phyloP scores from a whole-genome alignment of 2,113 vertebrate species.

The Atractosteus spatula region DNA sequence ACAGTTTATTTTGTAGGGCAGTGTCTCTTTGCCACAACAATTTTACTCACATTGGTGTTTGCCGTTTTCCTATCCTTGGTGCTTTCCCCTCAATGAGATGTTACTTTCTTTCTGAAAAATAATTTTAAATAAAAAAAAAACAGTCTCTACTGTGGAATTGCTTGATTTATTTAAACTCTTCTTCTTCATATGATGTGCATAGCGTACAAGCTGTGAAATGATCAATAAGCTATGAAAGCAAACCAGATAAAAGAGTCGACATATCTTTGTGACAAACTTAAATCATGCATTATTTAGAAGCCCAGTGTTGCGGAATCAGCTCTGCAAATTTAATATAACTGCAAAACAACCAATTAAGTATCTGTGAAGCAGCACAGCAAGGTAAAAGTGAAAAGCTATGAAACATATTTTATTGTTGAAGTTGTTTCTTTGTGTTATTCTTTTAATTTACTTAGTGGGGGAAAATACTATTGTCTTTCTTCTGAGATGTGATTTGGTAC shows the following conservation, averaged over 20 bases:
- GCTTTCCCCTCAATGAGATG: not conserved
- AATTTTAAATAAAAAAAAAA: conserved; percentile 4
- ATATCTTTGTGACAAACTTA: conserved; percentile 12
- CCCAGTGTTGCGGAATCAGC: not conserved
- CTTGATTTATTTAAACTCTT: conserved; percentile 17
- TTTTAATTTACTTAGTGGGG: too few relatives aligned
- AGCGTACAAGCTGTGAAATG: not conserved
- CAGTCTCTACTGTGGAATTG: not conserved
- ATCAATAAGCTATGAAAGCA: conserved; percentile 15
- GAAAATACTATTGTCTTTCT: too few relatives aligned
- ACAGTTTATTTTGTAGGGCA: not conserved
- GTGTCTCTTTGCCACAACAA: not conserved
- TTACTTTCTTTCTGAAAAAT: conserved; percentile 2
- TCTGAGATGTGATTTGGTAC: too few relatives aligned
- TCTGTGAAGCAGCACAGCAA: not conserved
- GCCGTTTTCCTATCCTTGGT: not conserved
- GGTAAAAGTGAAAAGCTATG: not conserved
- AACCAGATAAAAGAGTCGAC: conserved; percentile 9
- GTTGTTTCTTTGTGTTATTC: too few relatives aligned
- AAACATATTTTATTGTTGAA: too few relatives aligned
- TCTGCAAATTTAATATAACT: not conserved
- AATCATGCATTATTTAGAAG: conserved; percentile 12
- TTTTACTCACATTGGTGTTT: not conserved
- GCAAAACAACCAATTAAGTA: conserved; percentile 2
- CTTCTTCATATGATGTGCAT: conserved; percentile 4